Percentiles rank a stretch among this genome's conserved stretches.
phyloP scores from a whole-genome alignment of 2,797 vertebrate species.

The Micromesistius poutassou region DNA sequence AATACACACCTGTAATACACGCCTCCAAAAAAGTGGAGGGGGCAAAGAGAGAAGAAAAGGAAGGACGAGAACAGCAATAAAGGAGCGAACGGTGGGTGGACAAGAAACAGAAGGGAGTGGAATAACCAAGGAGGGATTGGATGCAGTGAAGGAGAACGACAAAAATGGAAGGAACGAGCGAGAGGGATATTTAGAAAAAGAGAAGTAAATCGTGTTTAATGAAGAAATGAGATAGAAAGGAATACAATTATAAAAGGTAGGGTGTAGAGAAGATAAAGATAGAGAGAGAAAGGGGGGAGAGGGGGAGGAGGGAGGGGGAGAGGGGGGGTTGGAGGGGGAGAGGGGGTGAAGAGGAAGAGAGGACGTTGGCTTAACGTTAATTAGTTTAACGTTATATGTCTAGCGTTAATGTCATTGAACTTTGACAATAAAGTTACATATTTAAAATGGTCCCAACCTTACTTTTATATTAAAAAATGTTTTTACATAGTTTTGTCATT shows the following conservation, averaged over 20 bases:
- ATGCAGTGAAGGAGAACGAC: not conserved
- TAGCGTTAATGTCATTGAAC: no score
- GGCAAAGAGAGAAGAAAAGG: not conserved
- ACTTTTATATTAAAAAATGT: no score
- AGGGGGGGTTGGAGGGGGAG: no score
- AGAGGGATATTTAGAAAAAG: no score
- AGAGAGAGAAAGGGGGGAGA: no score
- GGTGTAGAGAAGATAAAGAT: not conserved
- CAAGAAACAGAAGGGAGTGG: not conserved
- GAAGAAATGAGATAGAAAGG: not conserved
- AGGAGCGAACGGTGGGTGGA: not conserved
- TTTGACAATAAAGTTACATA: no score
- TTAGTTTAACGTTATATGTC: no score
- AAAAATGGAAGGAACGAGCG: not conserved
- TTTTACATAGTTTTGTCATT: no score
- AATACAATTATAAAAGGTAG: not conserved
- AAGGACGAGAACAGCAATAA: not conserved
- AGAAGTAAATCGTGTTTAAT: not conserved
- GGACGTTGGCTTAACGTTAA: no score
- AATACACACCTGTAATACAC: not conserved
- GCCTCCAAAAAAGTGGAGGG: no score
- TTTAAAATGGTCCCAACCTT: no score
- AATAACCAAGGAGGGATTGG: not conserved
- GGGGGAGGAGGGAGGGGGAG: no score
- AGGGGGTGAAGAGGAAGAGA: not conserved